Evolutionary conservation across 2,888 invertebrate species (phyloP), one percentile per base, ranked within the genome.

Genomic region (Baronia brevicornis): DNA sequence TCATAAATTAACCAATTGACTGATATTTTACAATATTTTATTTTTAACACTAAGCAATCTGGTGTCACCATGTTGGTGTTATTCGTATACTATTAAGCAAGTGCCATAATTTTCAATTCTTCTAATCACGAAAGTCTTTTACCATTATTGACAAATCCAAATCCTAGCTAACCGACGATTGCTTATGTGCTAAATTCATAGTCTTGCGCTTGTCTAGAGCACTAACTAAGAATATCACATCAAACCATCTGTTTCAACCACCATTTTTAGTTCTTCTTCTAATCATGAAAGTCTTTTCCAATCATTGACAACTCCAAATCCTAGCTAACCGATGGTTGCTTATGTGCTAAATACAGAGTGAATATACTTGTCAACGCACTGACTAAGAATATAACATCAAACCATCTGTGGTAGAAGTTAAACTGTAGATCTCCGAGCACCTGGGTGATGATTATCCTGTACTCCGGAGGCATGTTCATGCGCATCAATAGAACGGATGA

Each of bases 181-280:
- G 93, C 59, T 97, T 97, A 63, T 97, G 97, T 6, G 98, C 97
- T 48, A 99, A 85, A 84, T 98, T 98, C 33, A 99, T 80, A 43
- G 98, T 97, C 43, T 94, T 91, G 53, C 99, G 98, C 42, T 97
- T 97, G 7, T 96, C 95, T 19, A 99, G 72, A 0, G 99, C 98
- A 60, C 97, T 97, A 11, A 99, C 94, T 38, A 99, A 85, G 71
- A 99, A 99, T 63, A 99, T 99, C 3, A 99, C 98, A 73, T 99
- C 99, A 70, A 99, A 99, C 99, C 99, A 99, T 38, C 99, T 89
- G 69, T 99, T n/a, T n/a, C n/a, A n/a, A n/a, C n/a, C n/a, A n/a
- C n/a, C n/a, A n/a, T n/a, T n/a, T n/a, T n/a, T n/a, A n/a, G n/a
- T n/a, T n/a, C n/a, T n/a, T n/a, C n/a, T n/a, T n/a, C n/a, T n/a